Conservation (phyloP, 2,797 vertebrate species). For the Cetoscarus ocellatus region DNA sequence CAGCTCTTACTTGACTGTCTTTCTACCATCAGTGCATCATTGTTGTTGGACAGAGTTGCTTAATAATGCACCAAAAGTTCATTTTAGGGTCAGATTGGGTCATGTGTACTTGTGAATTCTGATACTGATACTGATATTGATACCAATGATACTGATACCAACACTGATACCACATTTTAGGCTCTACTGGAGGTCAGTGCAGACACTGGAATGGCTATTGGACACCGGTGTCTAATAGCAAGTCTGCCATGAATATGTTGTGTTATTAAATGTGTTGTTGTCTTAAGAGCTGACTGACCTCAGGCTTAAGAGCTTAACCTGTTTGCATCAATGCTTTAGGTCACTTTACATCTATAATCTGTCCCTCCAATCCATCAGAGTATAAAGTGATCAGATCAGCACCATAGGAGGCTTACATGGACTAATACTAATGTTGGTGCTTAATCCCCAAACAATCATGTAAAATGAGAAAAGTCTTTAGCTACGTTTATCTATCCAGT, state of each 20-base stretch:
- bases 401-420: neutral
- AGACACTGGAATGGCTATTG: neutral
- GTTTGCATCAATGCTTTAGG: neutral
- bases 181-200: neutral
- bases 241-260: conserved; percentile 21
- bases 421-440: neutral
- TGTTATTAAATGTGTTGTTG: conserved; percentile 26
- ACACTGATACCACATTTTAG: neutral
- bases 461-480: neutral
- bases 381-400: neutral
- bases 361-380: conserved; percentile 9
- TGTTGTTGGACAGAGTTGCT: no score
- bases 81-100: no score
- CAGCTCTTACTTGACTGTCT: no score
- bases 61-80: no score
- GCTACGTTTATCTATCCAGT: conserved; percentile 8
- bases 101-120: no score
- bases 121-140: no score
- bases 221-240: neutral
- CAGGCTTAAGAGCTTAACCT: conserved; percentile 29
- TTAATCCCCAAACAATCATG: conserved; percentile 3
- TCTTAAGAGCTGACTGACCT: conserved; percentile 6
- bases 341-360: conserved; percentile 10
- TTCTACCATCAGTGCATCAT: no score
- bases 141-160: neutral